Evolutionary conservation across 2,888 invertebrate genomes (phyloP).

Genomic region (Drosophila peninsularis): DNA sequence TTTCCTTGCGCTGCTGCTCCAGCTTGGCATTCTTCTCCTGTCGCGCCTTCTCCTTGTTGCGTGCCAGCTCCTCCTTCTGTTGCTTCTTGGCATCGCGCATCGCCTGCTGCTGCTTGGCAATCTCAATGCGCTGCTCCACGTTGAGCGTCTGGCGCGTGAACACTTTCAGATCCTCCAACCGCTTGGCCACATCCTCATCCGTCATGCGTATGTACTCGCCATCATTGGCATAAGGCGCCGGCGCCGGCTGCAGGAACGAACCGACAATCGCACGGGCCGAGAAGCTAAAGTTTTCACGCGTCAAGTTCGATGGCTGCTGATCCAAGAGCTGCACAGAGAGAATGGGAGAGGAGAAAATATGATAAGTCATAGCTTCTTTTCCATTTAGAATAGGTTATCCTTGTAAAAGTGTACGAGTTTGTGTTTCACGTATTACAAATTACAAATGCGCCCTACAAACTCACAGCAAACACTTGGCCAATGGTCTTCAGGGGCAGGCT

Average conservation of each 20-base stretch:
- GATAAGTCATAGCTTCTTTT: not conserved
- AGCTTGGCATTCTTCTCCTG: constrained; percentile 92
- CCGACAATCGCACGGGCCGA: constrained; percentile 95
- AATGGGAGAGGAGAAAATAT: not conserved
- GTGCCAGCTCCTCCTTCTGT: constrained; percentile 88
- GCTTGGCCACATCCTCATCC: constrained; percentile 92
- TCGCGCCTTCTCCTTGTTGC: constrained; percentile 86
- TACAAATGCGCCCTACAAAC: constrained; percentile 81
- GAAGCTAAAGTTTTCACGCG: constrained; percentile 96
- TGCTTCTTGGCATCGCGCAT: constrained; percentile 91
- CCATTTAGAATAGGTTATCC: not conserved
- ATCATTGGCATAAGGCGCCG: constrained; percentile 87
- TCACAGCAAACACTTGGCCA: constrained; percentile 88
- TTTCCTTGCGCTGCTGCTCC: constrained; percentile 92
- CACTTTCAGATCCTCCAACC: constrained; percentile 89
- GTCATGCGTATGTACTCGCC: constrained; percentile 91
- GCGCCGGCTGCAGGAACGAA: constrained; percentile 93
- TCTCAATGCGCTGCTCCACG: constrained; percentile 91
- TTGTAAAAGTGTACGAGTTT: constrained; percentile 2
- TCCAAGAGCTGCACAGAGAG: constrained; percentile 87
- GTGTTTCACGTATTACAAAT: not conserved
- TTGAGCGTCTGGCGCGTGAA: constrained; percentile 88
- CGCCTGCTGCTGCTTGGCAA: constrained; percentile 90
- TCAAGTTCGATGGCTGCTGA: constrained; percentile 88
- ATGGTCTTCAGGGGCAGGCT: constrained; percentile 87